Base-by-base conservation (phyloP, 2,797 vertebrate species). In the Podarcis lilfordi region DNA sequence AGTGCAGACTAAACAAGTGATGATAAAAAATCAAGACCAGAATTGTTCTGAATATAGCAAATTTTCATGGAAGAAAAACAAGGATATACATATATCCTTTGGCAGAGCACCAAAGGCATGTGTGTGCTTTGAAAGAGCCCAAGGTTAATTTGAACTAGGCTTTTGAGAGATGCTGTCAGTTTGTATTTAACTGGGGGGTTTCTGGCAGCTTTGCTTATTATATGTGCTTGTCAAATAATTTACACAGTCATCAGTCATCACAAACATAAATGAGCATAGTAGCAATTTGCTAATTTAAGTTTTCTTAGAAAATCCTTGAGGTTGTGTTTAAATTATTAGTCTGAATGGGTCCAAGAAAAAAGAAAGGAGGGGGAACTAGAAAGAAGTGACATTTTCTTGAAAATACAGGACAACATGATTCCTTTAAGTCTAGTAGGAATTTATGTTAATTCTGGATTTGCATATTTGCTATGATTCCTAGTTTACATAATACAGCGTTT, bases 141-240 rank as follows among this genome's bases (percentile, higher is more conserved):
- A 90, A 92, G 91, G 89, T 92, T 95, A 90, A 94, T 93, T 94
- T 80, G 89, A 86, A 92, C 55, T 17, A 87, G 21, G 21, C 0
- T 0, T 88, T 79, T 88, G 87, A 93, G 74, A 23, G 64, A 68
- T 82, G 71, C 82, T 94, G 91, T 92, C 91, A 90, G 90, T 90
- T 93, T 90, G 77, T 78, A 91, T 93, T 93, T 93, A 90, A 88
- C 81, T 83, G 32, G 40, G 27, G 2, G n/a, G 82, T 81, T 91
- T 94, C 85, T 91, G 81, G 43, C 89, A 88, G 35, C 29, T 91
- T 91, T 90, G 76, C 66, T 86, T 17, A 79, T 90, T 91, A 90
- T 92, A 85, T 77, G 85, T 85, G 88, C 88, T 88, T 93, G 79
- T 92, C 92, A 92, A 89, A 87, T 89, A 91, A 92, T 93, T 94